Conservation (phyloP, 2,113 vertebrate species). For the Mirounga angustirostris region DNA sequence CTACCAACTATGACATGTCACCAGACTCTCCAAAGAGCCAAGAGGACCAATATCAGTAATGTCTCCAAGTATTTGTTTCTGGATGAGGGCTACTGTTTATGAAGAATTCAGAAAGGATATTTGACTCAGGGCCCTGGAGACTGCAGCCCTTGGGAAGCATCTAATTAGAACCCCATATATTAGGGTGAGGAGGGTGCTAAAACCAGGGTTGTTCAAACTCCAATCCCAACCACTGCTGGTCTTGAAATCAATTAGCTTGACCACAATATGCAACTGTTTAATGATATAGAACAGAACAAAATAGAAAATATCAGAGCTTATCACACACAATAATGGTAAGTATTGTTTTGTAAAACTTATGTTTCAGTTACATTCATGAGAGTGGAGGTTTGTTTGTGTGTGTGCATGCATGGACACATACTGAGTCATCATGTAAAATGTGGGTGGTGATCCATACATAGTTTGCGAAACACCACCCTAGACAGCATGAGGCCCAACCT, state of each 20-base stretch:
- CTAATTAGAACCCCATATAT: not conserved
- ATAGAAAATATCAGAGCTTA: not conserved
- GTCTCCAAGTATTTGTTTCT: constrained; percentile 27
- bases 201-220: not conserved
- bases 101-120: constrained; percentile 72
- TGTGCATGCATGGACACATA: too few relatives aligned
- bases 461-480: not conserved
- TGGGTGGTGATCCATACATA: not conserved
- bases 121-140: constrained; percentile 41
- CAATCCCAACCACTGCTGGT: not conserved
- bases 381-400: not conserved
- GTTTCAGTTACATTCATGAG: not conserved
- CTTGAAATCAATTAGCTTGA: not conserved
- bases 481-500: not conserved
- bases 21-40: constrained; percentile 9
- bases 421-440: not conserved
- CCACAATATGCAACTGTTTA: not conserved
- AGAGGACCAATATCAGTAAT: not conserved
- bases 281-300: not conserved
- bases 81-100: constrained; percentile 47
- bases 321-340: not conserved
- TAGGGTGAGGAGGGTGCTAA: not conserved
- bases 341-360: not conserved
- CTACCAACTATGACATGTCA: constrained; percentile 14
- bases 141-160: not conserved